These are phyloP conservation scores for Aporrectodea caliginosa DNA, from an alignment of 1,140 invertebrate genomes.

Conservation along the genomic window DNA sequence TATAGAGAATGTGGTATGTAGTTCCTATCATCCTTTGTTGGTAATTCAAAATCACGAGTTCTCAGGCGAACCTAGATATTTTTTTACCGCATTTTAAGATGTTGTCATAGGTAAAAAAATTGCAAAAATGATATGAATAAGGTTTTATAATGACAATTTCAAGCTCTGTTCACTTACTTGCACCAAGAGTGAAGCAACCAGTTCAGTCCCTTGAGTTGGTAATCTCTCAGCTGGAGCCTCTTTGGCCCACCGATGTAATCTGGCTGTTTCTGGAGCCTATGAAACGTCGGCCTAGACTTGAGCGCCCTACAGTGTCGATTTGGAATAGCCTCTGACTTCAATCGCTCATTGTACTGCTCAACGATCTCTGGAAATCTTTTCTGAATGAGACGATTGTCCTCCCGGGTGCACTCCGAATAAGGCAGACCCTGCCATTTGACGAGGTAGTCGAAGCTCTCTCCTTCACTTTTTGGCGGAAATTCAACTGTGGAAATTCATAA, in stretches of 20 bases:
- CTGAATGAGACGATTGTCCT: conserved; percentile 55
- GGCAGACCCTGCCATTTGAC: conserved; percentile 59
- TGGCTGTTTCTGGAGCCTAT: conserved; percentile 82
- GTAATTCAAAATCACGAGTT: too few species aligned
- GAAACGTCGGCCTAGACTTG: conserved; percentile 86
- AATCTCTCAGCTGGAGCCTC: conserved; percentile 55
- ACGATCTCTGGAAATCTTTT: conserved; percentile 48
- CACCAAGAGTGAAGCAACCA: conserved; percentile 59
- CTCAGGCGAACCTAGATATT: too few species aligned
- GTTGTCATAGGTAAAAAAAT: too few species aligned
- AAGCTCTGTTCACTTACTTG: conserved; percentile 46
- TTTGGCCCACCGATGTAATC: conserved; percentile 72
- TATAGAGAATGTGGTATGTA: too few species aligned
- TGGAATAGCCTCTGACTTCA: conserved; percentile 81
- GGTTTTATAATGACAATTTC: too few species aligned
- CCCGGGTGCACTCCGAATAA: conserved; percentile 59
- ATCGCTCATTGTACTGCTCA: conserved; percentile 54
- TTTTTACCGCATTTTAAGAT: too few species aligned
- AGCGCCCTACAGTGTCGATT: conserved; percentile 77
- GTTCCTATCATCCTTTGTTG: too few species aligned
- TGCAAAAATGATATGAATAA: too few species aligned
- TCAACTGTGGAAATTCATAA: conserved; percentile 7
- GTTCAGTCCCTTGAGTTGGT: conserved; percentile 60
- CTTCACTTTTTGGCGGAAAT: conserved; percentile 7
- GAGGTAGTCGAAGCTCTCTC: conserved; percentile 51